Evolutionary conservation across 2,113 vertebrate genomes (phyloP).

Genomic region (Macquaria australasica): DNA sequence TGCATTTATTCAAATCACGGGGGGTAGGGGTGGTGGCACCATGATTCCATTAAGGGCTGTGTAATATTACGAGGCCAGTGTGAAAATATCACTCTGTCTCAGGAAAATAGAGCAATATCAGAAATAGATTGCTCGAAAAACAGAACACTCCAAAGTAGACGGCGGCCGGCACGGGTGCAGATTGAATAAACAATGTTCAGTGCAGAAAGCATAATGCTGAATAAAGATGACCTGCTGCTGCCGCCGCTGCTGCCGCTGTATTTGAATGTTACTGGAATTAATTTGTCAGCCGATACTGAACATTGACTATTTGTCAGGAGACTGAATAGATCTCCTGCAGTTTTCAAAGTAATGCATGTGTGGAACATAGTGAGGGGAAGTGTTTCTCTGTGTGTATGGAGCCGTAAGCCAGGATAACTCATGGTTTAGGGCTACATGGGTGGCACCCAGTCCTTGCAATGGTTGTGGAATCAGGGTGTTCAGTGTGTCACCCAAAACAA

Average conservation of each 20-base stretch:
- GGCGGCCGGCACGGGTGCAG: conserved; percentile 58
- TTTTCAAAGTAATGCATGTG: conserved; percentile 49
- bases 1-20: conserved; percentile 77
- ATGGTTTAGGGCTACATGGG: conserved; percentile 24
- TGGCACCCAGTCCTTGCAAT: neutral
- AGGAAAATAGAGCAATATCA: conserved; percentile 80
- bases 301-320: conserved; percentile 69
- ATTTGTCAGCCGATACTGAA: conserved; percentile 73
- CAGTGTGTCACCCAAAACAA: conserved; percentile 25
- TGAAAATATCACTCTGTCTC: conserved; percentile 75
- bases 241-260: conserved; percentile 36
- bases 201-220: conserved; percentile 72
- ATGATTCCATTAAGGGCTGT: conserved; percentile 76
- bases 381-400: conserved; percentile 15
- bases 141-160: conserved; percentile 73
- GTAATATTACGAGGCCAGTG: conserved; percentile 75
- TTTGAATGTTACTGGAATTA: conserved; percentile 79
- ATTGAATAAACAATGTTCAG: conserved; percentile 79
- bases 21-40: conserved; percentile 16
- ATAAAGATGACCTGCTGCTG: conserved; percentile 75
- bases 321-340: conserved; percentile 51
- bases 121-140: conserved; percentile 79
- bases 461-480: conserved; percentile 11
- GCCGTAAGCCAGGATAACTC: conserved; percentile 42
- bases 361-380: conserved; percentile 27